Conservation (phyloP, 2,888 invertebrate species). For the Ormia ochracea region DNA sequence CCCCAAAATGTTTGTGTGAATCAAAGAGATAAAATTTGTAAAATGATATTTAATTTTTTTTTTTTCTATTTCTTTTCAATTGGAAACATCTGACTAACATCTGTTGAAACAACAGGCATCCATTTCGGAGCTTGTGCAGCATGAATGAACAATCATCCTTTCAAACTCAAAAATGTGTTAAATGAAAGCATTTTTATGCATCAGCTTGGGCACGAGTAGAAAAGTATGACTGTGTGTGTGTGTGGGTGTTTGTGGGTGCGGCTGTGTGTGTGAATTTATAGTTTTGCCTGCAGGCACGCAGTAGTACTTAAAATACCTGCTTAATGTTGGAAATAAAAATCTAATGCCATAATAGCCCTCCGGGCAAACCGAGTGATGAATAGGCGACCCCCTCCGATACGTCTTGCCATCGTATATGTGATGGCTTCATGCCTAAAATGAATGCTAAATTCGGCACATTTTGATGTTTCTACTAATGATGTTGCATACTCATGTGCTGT, state of each 20-base stretch:
- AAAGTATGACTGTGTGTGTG: neutral
- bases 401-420: neutral
- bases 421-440: neutral
- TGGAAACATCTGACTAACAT: slow-evolving; percentile 43
- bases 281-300: neutral
- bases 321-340: slow-evolving; percentile 41
- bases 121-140: neutral
- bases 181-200: neutral
- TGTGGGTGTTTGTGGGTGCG: neutral
- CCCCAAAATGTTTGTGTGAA: slow-evolving; percentile 22
- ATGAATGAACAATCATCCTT: slow-evolving; percentile 30
- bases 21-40: slow-evolving; percentile 29
- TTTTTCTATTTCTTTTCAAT: slow-evolving; percentile 3
- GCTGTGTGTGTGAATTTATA: slow-evolving; percentile 5
- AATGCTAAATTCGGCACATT: neutral
- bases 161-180: slow-evolving; percentile 22
- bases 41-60: neutral
- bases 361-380: neutral
- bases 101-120: slow-evolving; percentile 26
- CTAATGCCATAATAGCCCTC: slow-evolving; percentile 21
- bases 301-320: slow-evolving; percentile 49
- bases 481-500: neutral
- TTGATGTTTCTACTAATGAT: neutral
- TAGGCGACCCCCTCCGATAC: neutral
- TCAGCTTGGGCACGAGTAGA: neutral